These are phyloP conservation scores for Neoitamus cyanurus DNA, from an alignment of 2,888 invertebrate genomes.

Conservation along the genomic window DNA sequence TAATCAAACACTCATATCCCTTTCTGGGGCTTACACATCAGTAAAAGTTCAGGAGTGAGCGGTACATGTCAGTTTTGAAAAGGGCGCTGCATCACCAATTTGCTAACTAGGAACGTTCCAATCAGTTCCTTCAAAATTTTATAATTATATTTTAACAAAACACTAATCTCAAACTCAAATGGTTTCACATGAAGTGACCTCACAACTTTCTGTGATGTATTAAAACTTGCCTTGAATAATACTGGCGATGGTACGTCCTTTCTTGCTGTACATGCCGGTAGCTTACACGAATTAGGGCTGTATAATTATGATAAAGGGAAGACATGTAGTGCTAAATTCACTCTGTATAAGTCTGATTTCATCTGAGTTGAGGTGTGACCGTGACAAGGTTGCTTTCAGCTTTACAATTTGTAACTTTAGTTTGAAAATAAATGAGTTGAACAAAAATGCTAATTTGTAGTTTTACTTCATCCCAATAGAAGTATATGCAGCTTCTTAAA, in stretches of 20 bases:
- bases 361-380: neutral
- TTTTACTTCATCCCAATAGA: neutral
- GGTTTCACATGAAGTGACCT: slow-evolving; percentile 5
- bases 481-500: neutral
- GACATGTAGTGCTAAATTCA: slow-evolving; percentile 21
- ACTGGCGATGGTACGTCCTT: neutral
- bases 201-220: slow-evolving; percentile 19
- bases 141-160: slow-evolving; percentile 3
- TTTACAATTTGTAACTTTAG: slow-evolving; percentile 24
- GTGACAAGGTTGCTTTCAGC: neutral
- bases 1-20: neutral
- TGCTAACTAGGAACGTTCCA: neutral
- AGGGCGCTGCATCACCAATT: neutral
- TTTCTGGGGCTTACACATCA: neutral
- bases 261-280: neutral
- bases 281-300: slow-evolving; percentile 5
- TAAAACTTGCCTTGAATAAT: slow-evolving; percentile 21
- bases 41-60: neutral
- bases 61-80: neutral
- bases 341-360: slow-evolving; percentile 6
- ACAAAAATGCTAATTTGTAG: neutral
- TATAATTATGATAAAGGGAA: neutral
- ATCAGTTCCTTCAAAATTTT: neutral
- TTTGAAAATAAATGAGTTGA: slow-evolving; percentile 33
- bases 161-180: neutral